Evolutionary conservation across 1,140 invertebrate species (phyloP).

Genomic region (Pseudomyrmex cubaensis): DNA sequence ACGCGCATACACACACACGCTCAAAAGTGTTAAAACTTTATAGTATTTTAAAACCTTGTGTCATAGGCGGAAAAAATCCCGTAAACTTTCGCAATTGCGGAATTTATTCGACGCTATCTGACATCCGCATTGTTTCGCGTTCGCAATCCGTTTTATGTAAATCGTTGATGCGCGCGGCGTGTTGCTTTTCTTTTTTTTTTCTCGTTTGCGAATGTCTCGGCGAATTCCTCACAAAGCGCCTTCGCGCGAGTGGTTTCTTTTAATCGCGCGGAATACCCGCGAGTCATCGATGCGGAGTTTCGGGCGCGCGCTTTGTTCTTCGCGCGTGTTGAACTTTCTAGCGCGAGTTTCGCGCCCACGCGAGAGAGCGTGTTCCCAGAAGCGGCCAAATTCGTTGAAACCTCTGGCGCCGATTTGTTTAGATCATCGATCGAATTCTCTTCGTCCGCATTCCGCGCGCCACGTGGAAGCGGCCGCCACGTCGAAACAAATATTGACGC

Average conservation of each 20-base stretch:
- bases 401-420: constrained; percentile 28
- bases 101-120: no score
- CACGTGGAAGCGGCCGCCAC: background rate
- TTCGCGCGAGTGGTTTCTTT: background rate
- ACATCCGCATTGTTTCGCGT: no score
- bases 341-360: constrained; percentile 56
- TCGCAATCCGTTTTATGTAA: no score
- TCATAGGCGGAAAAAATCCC: no score
- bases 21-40: no score
- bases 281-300: constrained; percentile 20
- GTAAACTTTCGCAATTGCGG: no score
- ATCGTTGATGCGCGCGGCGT: no score
- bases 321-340: constrained; percentile 64
- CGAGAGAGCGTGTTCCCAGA: constrained; percentile 17
- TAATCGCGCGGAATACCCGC: background rate
- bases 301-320: constrained; percentile 53
- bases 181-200: no score
- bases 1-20: no score
- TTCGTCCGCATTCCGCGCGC: background rate
- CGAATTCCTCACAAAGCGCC: background rate
- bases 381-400: constrained; percentile 2
- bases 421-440: constrained; percentile 50
- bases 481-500: background rate
- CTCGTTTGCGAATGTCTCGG: no score
- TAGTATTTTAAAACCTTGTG: no score